phyloP scores from a whole-genome alignment of 2,113 vertebrate genomes.

The Cryptotis parvus region DNA sequence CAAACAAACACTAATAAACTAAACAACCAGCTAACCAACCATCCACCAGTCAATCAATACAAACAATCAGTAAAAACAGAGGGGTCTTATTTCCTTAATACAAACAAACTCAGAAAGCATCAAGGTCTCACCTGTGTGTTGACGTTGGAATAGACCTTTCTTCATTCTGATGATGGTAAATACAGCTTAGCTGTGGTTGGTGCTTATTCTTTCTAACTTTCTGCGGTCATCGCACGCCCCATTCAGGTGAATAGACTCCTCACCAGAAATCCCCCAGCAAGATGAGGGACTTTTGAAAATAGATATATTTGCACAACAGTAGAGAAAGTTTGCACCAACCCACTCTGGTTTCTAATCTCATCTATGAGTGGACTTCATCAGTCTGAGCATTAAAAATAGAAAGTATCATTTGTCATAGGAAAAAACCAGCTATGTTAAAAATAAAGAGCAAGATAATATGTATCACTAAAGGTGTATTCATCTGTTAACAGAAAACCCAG shows the following conservation, averaged over 20 bases:
- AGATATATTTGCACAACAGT: not conserved
- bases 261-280: constrained; percentile 3
- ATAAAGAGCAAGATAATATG: not conserved
- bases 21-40: not conserved
- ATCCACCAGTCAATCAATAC: not conserved
- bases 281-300: not conserved
- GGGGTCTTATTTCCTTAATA: constrained; percentile 12
- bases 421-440: constrained; percentile 26
- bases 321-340: not conserved
- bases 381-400: not conserved
- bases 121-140: not conserved
- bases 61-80: not conserved
- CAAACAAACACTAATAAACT: not conserved
- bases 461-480: not conserved
- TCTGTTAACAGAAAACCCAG: constrained; percentile 15
- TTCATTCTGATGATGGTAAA: no score
- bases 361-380: constrained; percentile 4
- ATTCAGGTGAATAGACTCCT: not conserved
- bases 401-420: not conserved
- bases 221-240: not conserved
- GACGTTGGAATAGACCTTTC: no score
- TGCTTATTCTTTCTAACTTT: not conserved
- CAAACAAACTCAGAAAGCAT: constrained; percentile 28
- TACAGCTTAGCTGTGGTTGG: not conserved
- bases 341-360: not conserved